Evolutionary conservation across 2,888 invertebrate genomes (phyloP), one percentile per base, ranked within the genome.

Genomic region (Tetanocera ferruginea): DNA sequence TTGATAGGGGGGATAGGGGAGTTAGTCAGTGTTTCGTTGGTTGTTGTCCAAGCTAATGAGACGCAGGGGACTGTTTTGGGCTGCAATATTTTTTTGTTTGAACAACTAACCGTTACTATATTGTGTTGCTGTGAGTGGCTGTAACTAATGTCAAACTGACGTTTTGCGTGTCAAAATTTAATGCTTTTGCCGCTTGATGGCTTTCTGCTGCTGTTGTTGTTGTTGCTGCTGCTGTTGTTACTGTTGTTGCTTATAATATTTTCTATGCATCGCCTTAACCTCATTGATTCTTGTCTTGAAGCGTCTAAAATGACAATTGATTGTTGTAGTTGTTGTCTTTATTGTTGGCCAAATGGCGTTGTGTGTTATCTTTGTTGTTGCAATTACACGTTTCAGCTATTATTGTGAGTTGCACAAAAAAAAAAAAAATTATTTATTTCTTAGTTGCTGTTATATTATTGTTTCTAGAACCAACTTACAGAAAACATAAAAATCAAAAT

Each of bases 351-450:
- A 31, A 31, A 31, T n/a, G 11, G n/a, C 34, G 31, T 64, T 55
- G 14, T 55, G n/a, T 31, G 64, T 31, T 25, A 31, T 19, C 34
- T 14, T 31, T 62, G 62, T 17, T 62, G 25, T 62, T 62, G 28
- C 11, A 62, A 34, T 83, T 84, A 85, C 84, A 84, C 85, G 84
- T 85, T 83, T 84, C 83, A 80, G 84, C 85, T 85, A 85, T 85
- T 85, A 85, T 84, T 83, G 64, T 31, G 64, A 31, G 8, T 64
- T 34, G 64, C 64, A 31, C n/a, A n/a, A n/a, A n/a, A n/a, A n/a
- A n/a, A n/a, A n/a, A n/a, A n/a, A 28, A 31, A 64, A 62, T 64
- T 11, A 11, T 14, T 43, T 43, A 43, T 43, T 43, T 43, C 43
- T 11, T 11, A 43, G 43, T 43, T 14, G 43, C 14, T 43, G 43